phyloP scores from a whole-genome alignment of 2,113 vertebrate species.

The Hydrolagus affinis region DNA sequence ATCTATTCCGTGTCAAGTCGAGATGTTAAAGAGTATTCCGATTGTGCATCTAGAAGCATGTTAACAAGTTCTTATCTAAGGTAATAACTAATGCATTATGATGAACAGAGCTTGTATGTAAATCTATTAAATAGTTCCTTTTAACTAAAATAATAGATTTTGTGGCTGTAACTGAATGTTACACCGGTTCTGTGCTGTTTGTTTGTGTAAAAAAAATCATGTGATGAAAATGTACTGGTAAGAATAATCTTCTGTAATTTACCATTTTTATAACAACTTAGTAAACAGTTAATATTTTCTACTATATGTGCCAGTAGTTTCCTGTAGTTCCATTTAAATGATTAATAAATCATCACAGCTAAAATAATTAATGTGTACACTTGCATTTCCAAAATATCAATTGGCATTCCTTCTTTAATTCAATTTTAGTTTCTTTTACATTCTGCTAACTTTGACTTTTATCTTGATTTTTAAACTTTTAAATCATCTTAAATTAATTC shows the following conservation, averaged over 20 bases:
- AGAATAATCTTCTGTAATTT: constrained; percentile 24
- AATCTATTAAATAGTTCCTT: neutral
- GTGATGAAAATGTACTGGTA: neutral
- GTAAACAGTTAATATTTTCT: constrained; percentile 83
- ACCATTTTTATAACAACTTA: constrained; percentile 81
- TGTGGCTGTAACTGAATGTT: constrained; percentile 18
- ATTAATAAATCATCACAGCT: constrained; percentile 74
- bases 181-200: neutral
- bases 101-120: neutral
- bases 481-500: neutral
- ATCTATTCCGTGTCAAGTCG: constrained; percentile 3
- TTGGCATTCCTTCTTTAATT: neutral
- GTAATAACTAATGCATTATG: constrained; percentile 8
- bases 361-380: constrained; percentile 42
- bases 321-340: constrained; percentile 74
- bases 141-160: constrained; percentile 15
- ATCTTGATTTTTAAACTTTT: neutral
- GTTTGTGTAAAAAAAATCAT: neutral
- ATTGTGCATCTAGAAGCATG: constrained; percentile 14
- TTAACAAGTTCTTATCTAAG: neutral
- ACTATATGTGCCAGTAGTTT: constrained; percentile 77
- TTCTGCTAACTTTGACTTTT: neutral
- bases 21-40: constrained; percentile 17
- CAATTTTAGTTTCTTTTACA: neutral
- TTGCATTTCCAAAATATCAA: neutral